Conservation (phyloP, 2,113 vertebrate species). For the Petrocephalus microphthalmus region DNA sequence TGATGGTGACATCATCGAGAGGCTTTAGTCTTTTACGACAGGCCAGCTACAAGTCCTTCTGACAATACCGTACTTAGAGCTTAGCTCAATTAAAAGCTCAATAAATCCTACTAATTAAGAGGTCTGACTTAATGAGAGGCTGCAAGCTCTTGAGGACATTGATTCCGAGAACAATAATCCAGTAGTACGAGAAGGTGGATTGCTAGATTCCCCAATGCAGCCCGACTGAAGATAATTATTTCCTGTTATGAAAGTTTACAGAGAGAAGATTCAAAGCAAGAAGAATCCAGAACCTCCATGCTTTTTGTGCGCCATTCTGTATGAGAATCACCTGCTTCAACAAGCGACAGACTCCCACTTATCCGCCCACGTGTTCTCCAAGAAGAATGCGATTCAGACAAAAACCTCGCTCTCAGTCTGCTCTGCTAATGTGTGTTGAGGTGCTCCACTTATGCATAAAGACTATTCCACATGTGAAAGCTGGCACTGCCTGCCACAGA, state of each 20-base stretch:
- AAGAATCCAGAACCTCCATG: too few relatives aligned
- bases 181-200: slow-evolving; percentile 29
- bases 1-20: slow-evolving; percentile 31
- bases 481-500: neutral
- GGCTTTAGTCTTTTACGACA: slow-evolving; percentile 16
- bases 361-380: neutral
- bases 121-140: slow-evolving; percentile 28
- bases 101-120: slow-evolving; percentile 40
- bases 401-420: too few relatives aligned
- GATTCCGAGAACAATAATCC: slow-evolving; percentile 29
- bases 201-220: slow-evolving; percentile 28
- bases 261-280: neutral
- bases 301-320: neutral
- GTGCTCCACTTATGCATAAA: neutral
- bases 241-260: slow-evolving; percentile 35
- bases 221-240: slow-evolving; percentile 31
- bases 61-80: slow-evolving; percentile 24
- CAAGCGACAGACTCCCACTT: neutral
- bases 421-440: neutral
- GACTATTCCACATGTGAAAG: neutral
- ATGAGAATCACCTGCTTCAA: neutral
- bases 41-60: slow-evolving; percentile 22
- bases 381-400: neutral
- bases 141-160: slow-evolving; percentile 24
- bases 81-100: slow-evolving; percentile 30